These are phyloP conservation scores for Siderastrea radians DNA, from an alignment of 92 coral and sea anemone genomes.

Conservation along the genomic window DNA sequence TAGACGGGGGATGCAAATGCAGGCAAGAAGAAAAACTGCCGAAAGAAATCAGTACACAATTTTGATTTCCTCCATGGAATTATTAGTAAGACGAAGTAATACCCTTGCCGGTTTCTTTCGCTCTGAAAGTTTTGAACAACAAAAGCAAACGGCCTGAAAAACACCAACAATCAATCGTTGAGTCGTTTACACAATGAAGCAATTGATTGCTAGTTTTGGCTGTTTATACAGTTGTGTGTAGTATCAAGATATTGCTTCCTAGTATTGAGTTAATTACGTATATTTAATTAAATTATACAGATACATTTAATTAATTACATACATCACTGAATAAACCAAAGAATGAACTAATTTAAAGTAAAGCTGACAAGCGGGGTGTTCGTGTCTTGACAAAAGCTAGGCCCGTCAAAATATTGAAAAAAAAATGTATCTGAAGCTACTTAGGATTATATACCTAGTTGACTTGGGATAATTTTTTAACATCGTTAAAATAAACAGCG, in stretches of 20 bases:
- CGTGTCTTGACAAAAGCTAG: background rate
- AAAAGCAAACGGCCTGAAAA: background rate
- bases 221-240: background rate
- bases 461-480: too few relatives aligned
- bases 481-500: too few relatives aligned
- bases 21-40: too few relatives aligned
- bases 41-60: too few relatives aligned
- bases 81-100: too few relatives aligned
- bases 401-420: too few relatives aligned
- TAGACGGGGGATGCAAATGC: background rate
- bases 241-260: background rate
- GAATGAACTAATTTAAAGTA: background rate
- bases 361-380: background rate
- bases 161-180: background rate
- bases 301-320: background rate
- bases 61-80: background rate
- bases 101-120: background rate
- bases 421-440: too few relatives aligned
- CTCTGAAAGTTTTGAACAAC: background rate
- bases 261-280: conserved; percentile 1
- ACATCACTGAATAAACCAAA: background rate
- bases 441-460: too few relatives aligned
- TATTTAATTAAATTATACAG: background rate
- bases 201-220: background rate
- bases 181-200: background rate